phyloP scores from a whole-genome alignment of 2,113 vertebrate genomes.

The Litocranius walleri region DNA sequence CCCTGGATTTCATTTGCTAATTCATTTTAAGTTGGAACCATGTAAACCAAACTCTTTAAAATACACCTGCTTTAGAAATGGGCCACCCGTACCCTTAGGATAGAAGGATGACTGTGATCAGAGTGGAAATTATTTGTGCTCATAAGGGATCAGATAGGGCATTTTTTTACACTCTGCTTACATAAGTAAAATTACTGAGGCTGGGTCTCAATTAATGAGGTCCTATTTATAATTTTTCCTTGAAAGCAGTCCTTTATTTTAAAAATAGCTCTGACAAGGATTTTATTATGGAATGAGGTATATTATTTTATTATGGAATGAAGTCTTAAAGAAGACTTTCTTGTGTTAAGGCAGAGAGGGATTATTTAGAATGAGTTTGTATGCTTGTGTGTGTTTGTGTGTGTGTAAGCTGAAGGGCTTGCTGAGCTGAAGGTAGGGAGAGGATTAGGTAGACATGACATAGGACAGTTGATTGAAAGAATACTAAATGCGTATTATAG shows the following conservation, averaged over 20 bases:
- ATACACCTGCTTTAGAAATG: slow-evolving; percentile 54
- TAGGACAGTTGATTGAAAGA: slow-evolving; percentile 69
- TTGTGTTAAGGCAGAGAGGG: slow-evolving; percentile 37
- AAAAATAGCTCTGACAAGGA: slow-evolving; percentile 28
- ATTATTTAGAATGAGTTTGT: slow-evolving; percentile 61
- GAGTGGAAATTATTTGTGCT: slow-evolving; percentile 44
- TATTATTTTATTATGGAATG: slow-evolving; percentile 38
- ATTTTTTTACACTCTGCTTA: slow-evolving; percentile 28
- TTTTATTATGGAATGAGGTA: slow-evolving; percentile 55
- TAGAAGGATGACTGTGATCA: neutral
- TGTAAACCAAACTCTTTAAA: slow-evolving; percentile 22
- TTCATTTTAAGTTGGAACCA: neutral
- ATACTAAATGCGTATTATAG: slow-evolving; percentile 66
- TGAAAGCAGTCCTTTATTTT: slow-evolving; percentile 42
- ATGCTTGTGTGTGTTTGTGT: accelerated
- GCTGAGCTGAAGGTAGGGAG: neutral
- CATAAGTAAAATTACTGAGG: slow-evolving; percentile 24
- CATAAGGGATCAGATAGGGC: slow-evolving; percentile 29
- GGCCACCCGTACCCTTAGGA: slow-evolving; percentile 61
- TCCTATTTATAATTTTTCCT: slow-evolving; percentile 65
- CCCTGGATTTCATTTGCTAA: slow-evolving; percentile 19
- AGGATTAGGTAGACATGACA: slow-evolving; percentile 6
- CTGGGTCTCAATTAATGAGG: slow-evolving; percentile 39
- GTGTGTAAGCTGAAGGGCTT: neutral
- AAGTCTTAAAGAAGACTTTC: slow-evolving; percentile 35